These are phyloP conservation scores for Brachirus orientalis DNA, from an alignment of 2,113 vertebrate genomes.

Conservation along the genomic window DNA sequence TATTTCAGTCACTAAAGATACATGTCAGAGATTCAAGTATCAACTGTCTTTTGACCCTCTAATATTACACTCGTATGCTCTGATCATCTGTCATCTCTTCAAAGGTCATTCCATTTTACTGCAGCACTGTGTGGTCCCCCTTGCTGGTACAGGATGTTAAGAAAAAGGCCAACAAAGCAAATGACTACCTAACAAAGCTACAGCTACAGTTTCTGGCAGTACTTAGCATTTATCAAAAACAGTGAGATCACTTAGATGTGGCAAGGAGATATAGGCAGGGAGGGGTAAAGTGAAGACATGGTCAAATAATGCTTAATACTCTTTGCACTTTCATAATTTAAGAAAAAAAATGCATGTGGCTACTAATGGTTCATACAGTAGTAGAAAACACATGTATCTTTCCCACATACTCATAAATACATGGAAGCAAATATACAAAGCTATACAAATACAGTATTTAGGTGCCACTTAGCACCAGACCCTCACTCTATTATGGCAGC, in stretches of 20 bases:
- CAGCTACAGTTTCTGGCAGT: constrained; percentile 54
- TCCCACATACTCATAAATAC: constrained; percentile 11
- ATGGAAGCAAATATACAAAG: constrained; percentile 13
- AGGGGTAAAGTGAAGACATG: constrained; percentile 28
- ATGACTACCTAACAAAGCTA: constrained; percentile 64
- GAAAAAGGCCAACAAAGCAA: constrained; percentile 55
- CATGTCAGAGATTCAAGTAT: constrained; percentile 49
- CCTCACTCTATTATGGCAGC: no score
- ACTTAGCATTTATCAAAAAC: constrained; percentile 57
- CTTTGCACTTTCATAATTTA: constrained; percentile 15
- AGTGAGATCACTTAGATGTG: constrained; percentile 63
- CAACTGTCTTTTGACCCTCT: constrained; percentile 44
- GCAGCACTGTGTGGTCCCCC: constrained; percentile 69
- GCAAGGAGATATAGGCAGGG: constrained; percentile 39
- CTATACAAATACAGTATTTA: constrained; percentile 17
- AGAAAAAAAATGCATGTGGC: constrained; percentile 25
- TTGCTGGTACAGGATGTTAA: constrained; percentile 50
- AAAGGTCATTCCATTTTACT: constrained; percentile 51
- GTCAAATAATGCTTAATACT: constrained; percentile 27
- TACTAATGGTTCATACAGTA: constrained; percentile 30
- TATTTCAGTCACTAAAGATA: constrained; percentile 40
- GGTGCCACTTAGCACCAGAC: constrained; percentile 54
- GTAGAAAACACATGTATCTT: constrained; percentile 19
- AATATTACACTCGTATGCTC: constrained; percentile 55
- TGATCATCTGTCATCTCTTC: constrained; percentile 59